phyloP scores from a whole-genome alignment of 2,113 vertebrate species.

The Megaceryle maxima region DNA sequence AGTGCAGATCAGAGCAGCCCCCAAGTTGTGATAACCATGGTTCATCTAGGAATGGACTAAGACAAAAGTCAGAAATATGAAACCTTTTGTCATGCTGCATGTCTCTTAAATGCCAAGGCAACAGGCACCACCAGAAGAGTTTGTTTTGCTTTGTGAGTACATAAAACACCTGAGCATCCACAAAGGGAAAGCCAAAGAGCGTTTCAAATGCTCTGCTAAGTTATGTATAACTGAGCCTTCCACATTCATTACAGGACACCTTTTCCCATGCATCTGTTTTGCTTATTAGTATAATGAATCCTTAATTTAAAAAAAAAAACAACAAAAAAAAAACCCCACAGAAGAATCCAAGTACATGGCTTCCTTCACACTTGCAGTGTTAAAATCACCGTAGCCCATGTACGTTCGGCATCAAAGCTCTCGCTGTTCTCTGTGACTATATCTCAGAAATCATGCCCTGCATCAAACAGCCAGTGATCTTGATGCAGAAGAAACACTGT shows the following conservation, averaged over 20 bases:
- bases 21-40: not conserved
- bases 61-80: not conserved
- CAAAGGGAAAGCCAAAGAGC: constrained; percentile 7
- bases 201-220: not conserved
- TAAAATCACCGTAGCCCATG: not conserved
- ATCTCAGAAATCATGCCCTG: not conserved
- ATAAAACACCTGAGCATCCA: not conserved
- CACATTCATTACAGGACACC: not conserved
- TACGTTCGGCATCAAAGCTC: not conserved
- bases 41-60: not conserved
- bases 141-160: not conserved
- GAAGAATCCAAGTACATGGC: not conserved
- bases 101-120: not conserved
- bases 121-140: not conserved
- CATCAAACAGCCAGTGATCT: not conserved
- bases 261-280: not conserved
- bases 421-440: not conserved
- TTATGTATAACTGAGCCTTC: not conserved
- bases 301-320: not conserved
- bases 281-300: not conserved
- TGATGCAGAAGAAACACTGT: not conserved
- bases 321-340: not conserved
- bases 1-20: not conserved
- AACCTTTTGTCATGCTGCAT: not conserved
- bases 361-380: not conserved